phyloP scores from a whole-genome alignment of 2,113 vertebrate species.

The Myiozetetes cayanensis region DNA sequence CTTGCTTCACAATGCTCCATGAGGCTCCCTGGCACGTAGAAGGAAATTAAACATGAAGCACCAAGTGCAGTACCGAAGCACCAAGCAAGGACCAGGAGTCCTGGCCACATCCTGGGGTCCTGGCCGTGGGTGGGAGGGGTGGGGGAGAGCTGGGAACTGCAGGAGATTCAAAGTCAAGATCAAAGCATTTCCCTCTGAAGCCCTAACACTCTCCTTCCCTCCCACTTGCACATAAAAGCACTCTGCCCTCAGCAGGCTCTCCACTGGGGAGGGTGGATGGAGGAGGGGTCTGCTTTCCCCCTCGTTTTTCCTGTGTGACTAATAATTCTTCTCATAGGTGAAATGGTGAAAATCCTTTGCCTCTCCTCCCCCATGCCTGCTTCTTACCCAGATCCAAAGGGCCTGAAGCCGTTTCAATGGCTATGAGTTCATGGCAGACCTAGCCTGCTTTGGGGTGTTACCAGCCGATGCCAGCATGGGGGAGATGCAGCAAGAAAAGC shows the following conservation, averaged over 20 bases:
- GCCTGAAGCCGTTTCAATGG: background rate
- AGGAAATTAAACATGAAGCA: background rate
- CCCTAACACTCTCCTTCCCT: slow-evolving; percentile 62
- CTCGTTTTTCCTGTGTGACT: slow-evolving; percentile 43
- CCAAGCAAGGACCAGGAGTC: background rate
- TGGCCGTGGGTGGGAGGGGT: background rate
- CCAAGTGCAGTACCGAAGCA: background rate
- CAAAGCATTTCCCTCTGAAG: slow-evolving; percentile 69
- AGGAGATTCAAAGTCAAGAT: slow-evolving; percentile 73
- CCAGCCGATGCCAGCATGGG: background rate
- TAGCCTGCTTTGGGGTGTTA: background rate
- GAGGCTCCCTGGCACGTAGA: accelerated
- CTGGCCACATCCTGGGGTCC: background rate
- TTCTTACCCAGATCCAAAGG: background rate
- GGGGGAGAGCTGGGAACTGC: slow-evolving; percentile 23
- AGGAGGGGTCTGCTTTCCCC: slow-evolving; percentile 1
- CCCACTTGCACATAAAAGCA: slow-evolving; percentile 69
- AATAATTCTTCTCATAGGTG: slow-evolving; percentile 44
- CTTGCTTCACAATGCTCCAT: background rate
- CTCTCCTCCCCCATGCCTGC: background rate
- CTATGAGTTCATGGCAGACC: background rate
- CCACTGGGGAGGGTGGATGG: background rate
- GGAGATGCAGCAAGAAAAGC: background rate
- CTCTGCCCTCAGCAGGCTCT: slow-evolving; percentile 53
- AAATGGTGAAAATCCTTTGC: slow-evolving; percentile 21